A percentile compares a stretch with the other conserved stretches of the same genome.
Evolutionary conservation across 2,888 invertebrate genomes (phyloP).

Genomic region (Keiferia lycopersicella): DNA sequence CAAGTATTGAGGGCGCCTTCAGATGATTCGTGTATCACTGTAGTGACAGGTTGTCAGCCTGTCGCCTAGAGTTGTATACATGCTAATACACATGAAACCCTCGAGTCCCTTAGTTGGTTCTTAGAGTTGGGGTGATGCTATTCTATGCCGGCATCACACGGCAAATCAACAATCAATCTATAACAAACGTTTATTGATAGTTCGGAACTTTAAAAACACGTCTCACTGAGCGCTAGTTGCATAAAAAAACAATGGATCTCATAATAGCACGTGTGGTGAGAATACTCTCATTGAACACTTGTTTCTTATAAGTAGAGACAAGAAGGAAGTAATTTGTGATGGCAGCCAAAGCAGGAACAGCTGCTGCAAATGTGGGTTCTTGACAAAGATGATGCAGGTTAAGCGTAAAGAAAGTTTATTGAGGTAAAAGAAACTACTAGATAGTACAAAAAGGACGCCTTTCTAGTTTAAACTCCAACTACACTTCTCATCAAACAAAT

Average conservation of each 20-base stretch:
- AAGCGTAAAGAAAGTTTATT: not conserved
- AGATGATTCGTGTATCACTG: no score
- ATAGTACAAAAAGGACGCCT: no score
- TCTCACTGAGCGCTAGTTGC: not conserved
- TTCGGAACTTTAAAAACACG: conserved; percentile 3
- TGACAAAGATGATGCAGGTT: not conserved
- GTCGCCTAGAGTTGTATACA: no score
- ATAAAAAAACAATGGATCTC: not conserved
- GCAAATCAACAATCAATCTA: conserved; percentile 1
- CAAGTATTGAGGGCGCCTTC: no score
- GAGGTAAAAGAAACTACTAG: no score
- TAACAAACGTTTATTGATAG: not conserved
- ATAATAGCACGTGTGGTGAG: not conserved
- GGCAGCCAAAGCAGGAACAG: not conserved
- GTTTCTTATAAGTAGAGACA: not conserved
- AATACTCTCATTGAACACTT: not conserved
- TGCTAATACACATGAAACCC: no score
- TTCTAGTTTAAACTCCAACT: no score
- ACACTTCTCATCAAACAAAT: no score
- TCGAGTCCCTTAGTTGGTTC: no score
- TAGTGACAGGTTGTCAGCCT: no score
- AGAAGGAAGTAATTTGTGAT: not conserved
- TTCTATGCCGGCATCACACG: no score
- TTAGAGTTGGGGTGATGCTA: no score
- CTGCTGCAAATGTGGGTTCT: not conserved